Evolutionary conservation across 2,113 vertebrate genomes (phyloP), one percentile per base, ranked within the genome.

Genomic region (zebrafish (Danio rerio)): DNA sequence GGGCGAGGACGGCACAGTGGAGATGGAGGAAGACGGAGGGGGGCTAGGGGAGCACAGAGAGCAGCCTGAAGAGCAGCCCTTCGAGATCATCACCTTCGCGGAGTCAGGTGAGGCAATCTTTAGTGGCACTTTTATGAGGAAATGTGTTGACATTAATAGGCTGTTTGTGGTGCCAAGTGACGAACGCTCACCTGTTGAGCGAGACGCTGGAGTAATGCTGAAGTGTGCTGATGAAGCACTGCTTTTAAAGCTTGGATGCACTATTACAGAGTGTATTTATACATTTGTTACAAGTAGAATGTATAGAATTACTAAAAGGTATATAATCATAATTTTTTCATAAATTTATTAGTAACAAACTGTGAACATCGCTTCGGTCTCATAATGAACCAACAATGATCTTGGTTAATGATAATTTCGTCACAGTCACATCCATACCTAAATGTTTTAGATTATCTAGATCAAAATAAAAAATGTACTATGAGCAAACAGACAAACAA

Each of bases 51-150:
- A 53, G 0, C 91, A 92, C 85, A 92, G 91, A 90, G 93, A 92
- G 73, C 89, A 91, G 11, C 91, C 94, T 5, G 81, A 86, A 62
- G 96, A 97, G 78, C 94, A 95, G 81, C 95, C 96, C 9, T 96
- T 97, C 18, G 97, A 99, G 91, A 96, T 99, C 90, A 99, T 99
- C 92, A 96, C 94, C 61, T 99, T 99, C 81, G 97, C 97, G 0
- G 96, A 99, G 63, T 85, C 90, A 87, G 93, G 94, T 94, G 49
- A 92, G 92, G 16, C 47, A 76, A 49, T 56, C n/a, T 72, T 88
- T 7, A 81, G 77, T 81, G 52, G 20, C 2, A 1, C 58, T 59
- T 50, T 47, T 72, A 49, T 82, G 53, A 62, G 40, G 61, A n/a
- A 43, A 42, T 77, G 68, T 58, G 80, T 31, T 43, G 49, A 69